Evolutionary conservation across 2,113 vertebrate genomes (phyloP).

Genomic region (Syngnathus typhle): DNA sequence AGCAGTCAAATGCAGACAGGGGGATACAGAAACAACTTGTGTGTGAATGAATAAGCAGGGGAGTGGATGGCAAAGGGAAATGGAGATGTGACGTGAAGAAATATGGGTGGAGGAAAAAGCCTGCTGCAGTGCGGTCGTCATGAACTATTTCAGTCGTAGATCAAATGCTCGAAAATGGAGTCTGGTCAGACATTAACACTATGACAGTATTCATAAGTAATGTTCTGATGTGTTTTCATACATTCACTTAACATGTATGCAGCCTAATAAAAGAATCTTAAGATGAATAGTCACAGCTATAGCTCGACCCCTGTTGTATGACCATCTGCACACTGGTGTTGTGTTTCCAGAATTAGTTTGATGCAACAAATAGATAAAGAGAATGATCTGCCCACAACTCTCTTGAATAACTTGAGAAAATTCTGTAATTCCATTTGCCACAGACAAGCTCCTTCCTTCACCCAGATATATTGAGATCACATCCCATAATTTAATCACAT

Average conservation of each 20-base stretch:
- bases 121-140: slow-evolving; percentile 5
- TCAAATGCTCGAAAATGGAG: not conserved
- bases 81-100: not conserved
- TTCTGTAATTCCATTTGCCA: not conserved
- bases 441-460: not conserved
- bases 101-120: not conserved
- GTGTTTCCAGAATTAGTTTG: not conserved
- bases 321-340: slow-evolving; percentile 44
- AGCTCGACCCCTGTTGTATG: slow-evolving; percentile 11
- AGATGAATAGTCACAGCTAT: slow-evolving; percentile 20
- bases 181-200: not conserved
- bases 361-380: slow-evolving; percentile 7
- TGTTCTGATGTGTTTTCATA: not conserved
- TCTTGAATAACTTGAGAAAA: not conserved
- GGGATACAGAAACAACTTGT: not conserved
- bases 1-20: not conserved
- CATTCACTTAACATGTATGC: not conserved
- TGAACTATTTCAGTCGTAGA: not conserved
- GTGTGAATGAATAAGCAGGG: not conserved
- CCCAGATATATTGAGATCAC: not conserved
- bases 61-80: not conserved
- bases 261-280: not conserved
- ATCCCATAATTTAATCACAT: not conserved
- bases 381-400: not conserved
- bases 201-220: not conserved